Evolutionary conservation across 2,113 vertebrate genomes (phyloP).

Genomic region (Anolis carolinensis): DNA sequence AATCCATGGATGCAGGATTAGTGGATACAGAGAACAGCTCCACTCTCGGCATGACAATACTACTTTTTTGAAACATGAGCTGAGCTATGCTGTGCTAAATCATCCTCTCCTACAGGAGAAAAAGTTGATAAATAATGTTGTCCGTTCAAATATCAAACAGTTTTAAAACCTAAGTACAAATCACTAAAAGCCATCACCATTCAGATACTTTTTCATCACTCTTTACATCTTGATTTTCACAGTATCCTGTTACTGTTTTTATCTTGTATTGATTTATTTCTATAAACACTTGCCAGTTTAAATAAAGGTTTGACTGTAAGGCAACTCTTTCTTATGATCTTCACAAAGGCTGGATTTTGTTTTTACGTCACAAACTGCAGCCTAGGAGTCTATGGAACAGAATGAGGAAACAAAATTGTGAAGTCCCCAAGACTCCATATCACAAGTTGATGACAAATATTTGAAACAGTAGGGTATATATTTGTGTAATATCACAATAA

Average conservation of each 20-base stretch:
- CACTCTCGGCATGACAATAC: background rate
- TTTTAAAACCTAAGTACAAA: background rate
- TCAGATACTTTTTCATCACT: background rate
- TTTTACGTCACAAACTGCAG: background rate
- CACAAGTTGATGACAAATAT: background rate
- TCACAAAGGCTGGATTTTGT: background rate
- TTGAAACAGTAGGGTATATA: background rate
- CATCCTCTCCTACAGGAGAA: background rate
- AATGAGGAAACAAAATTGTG: background rate
- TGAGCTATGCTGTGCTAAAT: background rate
- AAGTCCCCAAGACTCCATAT: background rate
- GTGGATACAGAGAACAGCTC: background rate
- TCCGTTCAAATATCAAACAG: background rate
- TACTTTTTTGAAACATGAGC: background rate
- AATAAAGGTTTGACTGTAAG: background rate
- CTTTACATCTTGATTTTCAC: background rate
- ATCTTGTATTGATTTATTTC: background rate
- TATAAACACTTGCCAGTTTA: background rate
- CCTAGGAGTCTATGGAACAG: background rate
- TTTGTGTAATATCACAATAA: background rate
- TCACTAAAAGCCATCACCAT: background rate
- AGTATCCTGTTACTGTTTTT: background rate
- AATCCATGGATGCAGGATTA: too few species aligned
- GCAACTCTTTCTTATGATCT: background rate
- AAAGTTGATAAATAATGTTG: background rate